phyloP scores from a whole-genome alignment of 1,140 invertebrate species.

The Achroia grisella region DNA sequence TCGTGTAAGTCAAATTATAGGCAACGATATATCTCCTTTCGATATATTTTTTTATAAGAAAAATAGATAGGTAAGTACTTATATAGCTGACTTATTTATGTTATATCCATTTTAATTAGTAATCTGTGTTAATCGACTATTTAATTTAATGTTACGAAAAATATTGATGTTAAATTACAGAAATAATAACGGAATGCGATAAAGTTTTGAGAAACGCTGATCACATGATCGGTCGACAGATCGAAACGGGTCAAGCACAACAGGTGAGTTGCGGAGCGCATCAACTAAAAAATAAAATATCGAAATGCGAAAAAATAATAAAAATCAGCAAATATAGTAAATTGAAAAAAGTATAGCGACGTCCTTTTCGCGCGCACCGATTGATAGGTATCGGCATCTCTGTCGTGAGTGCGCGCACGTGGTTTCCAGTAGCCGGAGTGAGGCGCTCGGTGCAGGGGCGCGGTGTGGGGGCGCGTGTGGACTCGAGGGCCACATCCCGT shows the following conservation, averaged over 20 bases:
- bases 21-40: no score
- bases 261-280: slow-evolving; percentile 69
- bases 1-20: no score
- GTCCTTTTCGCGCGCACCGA: slow-evolving; percentile 28
- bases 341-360: slow-evolving; percentile 67
- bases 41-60: no score
- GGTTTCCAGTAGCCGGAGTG: slow-evolving; percentile 40
- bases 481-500: slow-evolving; percentile 55
- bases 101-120: no score
- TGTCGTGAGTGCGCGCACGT: slow-evolving; percentile 61
- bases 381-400: slow-evolving; percentile 28
- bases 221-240: slow-evolving; percentile 67
- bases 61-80: no score
- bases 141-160: no score
- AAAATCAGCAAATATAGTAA: slow-evolving; percentile 71
- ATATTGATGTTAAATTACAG: no score
- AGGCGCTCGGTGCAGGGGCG: slow-evolving; percentile 23
- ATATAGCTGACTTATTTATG: no score
- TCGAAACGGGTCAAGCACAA: slow-evolving; percentile 72
- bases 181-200: slow-evolving; percentile 3
- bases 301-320: slow-evolving; percentile 74
- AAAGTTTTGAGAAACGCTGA: slow-evolving; percentile 60
- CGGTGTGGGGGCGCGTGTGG: slow-evolving; percentile 22
- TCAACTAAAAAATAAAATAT: slow-evolving; percentile 75
- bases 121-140: no score